Evolutionary conservation across 2,888 invertebrate species (phyloP).

Genomic region (Cheilosia scutellata): DNA sequence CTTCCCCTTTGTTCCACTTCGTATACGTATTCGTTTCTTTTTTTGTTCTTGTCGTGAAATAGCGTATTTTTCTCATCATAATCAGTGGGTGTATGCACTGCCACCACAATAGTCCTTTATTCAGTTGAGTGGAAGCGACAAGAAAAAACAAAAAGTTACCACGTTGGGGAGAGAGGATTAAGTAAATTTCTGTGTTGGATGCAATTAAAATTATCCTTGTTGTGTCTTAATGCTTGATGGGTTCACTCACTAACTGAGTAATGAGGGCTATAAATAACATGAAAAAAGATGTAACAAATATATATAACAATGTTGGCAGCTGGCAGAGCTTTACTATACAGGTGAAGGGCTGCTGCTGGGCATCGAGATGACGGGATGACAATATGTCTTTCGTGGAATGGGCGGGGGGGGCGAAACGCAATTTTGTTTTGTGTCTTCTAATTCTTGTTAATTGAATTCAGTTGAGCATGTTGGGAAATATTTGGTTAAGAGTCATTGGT

Average conservation of each 20-base stretch:
- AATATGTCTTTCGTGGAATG: constrained; percentile 7
- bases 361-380: not conserved
- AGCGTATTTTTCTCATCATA: constrained; percentile 46
- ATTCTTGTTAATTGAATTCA: constrained; percentile 69
- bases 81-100: constrained; percentile 24
- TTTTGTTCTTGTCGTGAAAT: constrained; percentile 5
- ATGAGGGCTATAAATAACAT: constrained; percentile 66
- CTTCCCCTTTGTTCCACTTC: constrained; percentile 15
- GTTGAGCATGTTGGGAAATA: constrained; percentile 69
- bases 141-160: constrained; percentile 46
- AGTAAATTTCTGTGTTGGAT: constrained; percentile 76
- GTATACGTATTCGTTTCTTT: not conserved
- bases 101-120: constrained; percentile 66
- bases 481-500: constrained; percentile 72
- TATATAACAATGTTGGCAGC: constrained; percentile 16
- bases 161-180: constrained; percentile 60
- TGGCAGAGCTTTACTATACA: constrained; percentile 51
- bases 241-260: constrained; percentile 61
- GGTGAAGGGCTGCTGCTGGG: constrained; percentile 33
- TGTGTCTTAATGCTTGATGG: constrained; percentile 71
- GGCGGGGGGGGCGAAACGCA: not conserved
- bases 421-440: constrained; percentile 21
- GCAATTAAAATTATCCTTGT: constrained; percentile 75
- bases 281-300: constrained; percentile 50
- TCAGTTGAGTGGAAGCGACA: constrained; percentile 56